A percentile compares a stretch with the other conserved stretches of the same genome.
Conservation (phyloP, 1,140 invertebrate genomes). For the Drosophila sulfurigaster region DNA sequence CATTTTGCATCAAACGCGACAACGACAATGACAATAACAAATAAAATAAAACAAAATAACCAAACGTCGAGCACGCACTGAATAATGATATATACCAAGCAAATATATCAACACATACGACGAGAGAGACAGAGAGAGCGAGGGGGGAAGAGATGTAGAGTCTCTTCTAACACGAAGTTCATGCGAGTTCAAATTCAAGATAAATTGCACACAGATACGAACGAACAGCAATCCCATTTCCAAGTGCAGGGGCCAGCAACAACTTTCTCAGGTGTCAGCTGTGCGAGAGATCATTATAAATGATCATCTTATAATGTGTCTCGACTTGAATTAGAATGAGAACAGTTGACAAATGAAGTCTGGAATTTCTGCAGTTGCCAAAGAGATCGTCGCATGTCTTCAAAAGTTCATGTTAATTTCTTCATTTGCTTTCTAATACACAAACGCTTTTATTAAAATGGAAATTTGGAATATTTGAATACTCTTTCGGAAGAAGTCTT, state of each 20-base stretch:
- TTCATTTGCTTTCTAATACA: not conserved
- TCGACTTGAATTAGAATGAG: not conserved
- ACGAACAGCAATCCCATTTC: constrained; percentile 1
- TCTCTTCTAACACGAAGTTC: constrained; percentile 27
- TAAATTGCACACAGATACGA: constrained; percentile 35
- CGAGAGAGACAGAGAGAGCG: not conserved
- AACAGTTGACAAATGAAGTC: constrained; percentile 20
- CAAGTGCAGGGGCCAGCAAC: constrained; percentile 27
- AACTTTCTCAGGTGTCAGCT: constrained; percentile 37
- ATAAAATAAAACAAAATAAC: constrained; percentile 10
- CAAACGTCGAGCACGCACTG: constrained; percentile 44
- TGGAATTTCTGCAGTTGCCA: not conserved
- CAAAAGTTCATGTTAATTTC: not conserved
- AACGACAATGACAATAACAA: constrained; percentile 8
- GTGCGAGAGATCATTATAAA: constrained; percentile 7
- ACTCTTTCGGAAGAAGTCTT: no score
- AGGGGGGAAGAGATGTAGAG: not conserved
- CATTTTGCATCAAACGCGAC: constrained; percentile 45
- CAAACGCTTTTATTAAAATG: not conserved
- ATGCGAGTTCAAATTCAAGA: constrained; percentile 33
- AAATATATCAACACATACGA: constrained; percentile 21
- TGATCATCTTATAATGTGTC: constrained; percentile 10
- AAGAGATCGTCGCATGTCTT: not conserved
- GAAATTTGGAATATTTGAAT: no score
- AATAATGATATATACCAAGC: constrained; percentile 41